Conservation (phyloP, 1,140 invertebrate genomes). For the Philotrypesis tridentata region DNA sequence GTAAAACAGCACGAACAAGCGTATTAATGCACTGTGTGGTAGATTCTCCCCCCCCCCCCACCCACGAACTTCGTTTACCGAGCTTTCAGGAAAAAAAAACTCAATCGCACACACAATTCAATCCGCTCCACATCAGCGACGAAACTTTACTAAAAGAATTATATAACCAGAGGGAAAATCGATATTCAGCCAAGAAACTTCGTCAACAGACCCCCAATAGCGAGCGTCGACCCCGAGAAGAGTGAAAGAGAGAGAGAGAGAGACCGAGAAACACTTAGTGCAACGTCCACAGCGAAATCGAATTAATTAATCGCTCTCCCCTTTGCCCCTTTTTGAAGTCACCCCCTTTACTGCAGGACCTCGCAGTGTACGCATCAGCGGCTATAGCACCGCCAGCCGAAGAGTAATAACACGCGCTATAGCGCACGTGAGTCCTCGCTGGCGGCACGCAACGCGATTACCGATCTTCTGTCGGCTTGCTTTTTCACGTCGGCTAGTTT, state of each 20-base stretch:
- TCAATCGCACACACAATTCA: background rate
- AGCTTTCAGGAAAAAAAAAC: background rate
- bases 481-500: constrained; percentile 14
- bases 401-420: constrained; percentile 5
- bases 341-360: background rate
- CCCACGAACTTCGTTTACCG: too few species aligned
- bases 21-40: too few species aligned
- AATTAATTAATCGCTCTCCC: constrained; percentile 41
- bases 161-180: background rate
- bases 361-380: background rate
- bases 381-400: background rate
- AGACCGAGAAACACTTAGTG: background rate
- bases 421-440: background rate
- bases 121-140: background rate
- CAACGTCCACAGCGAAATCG: constrained; percentile 9
- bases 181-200: background rate
- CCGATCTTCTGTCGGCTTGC: background rate
- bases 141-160: background rate
- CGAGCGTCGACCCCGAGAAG: background rate
- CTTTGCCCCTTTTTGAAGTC: background rate
- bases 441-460: constrained; percentile 13
- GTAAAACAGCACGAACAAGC: too few species aligned
- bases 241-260: background rate
- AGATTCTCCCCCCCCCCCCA: too few species aligned
- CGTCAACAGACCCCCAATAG: background rate